A percentile compares a stretch with the other conserved stretches of the same genome.
phyloP scores from a whole-genome alignment of 1,140 invertebrate species.

The Drosophila miranda region DNA sequence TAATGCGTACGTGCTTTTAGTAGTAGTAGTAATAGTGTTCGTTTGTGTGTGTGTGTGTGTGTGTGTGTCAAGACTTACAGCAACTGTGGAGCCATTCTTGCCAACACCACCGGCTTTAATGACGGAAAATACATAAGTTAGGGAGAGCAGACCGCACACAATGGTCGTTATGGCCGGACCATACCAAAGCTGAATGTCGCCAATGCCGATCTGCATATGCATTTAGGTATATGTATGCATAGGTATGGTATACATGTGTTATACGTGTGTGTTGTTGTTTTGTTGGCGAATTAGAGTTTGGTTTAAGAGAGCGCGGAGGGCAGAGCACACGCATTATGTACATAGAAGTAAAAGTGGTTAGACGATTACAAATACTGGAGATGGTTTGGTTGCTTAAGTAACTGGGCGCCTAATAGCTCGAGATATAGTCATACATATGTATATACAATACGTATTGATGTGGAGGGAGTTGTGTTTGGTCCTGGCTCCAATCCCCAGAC shows the following conservation, averaged over 20 bases:
- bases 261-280: constrained; percentile 23
- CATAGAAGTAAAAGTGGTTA: constrained; percentile 71
- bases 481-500: constrained; percentile 1
- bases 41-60: constrained; percentile 40
- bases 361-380: constrained; percentile 49
- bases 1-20: constrained; percentile 14
- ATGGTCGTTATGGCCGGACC: constrained; percentile 88
- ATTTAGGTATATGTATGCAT: constrained; percentile 3
- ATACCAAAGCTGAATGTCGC: constrained; percentile 89
- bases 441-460: constrained; percentile 7
- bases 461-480: constrained; percentile 6
- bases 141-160: constrained; percentile 86
- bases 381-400: background rate
- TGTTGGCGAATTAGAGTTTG: constrained; percentile 35
- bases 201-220: constrained; percentile 77
- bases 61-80: constrained; percentile 86
- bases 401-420: background rate
- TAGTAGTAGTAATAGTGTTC: constrained; percentile 12
- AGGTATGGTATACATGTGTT: constrained; percentile 20
- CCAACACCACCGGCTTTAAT: constrained; percentile 97
- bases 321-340: constrained; percentile 31
- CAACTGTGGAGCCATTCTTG: constrained; percentile 96
- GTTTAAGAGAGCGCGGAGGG: constrained; percentile 28
- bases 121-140: constrained; percentile 88
- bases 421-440: constrained; percentile 5